phyloP scores from a whole-genome alignment of 1,140 invertebrate species.

The Kradibia gibbosae region DNA sequence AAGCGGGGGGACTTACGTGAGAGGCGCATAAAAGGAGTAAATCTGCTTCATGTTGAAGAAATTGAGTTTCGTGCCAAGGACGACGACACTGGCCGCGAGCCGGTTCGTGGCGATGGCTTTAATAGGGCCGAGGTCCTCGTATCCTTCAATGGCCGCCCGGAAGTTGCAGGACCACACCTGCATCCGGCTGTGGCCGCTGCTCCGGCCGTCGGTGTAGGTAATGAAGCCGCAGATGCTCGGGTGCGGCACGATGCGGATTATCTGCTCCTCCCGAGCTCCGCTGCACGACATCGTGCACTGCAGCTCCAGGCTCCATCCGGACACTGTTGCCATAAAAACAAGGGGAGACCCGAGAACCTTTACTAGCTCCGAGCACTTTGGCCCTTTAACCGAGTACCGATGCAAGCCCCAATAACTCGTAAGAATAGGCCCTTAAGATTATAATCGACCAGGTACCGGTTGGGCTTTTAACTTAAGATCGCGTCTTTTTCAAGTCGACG shows the following conservation, averaged over 20 bases:
- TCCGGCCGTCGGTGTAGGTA: constrained; percentile 43
- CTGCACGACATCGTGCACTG: constrained; percentile 50
- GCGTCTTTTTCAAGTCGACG: too few species aligned
- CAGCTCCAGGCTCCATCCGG: constrained; percentile 49
- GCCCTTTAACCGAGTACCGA: too few species aligned
- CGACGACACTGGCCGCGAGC: constrained; percentile 39
- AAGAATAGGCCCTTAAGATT: too few species aligned
- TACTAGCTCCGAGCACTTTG: background rate
- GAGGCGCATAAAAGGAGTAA: constrained; percentile 55
- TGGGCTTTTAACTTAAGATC: too few species aligned
- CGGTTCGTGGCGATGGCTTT: constrained; percentile 43
- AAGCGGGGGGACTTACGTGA: constrained; percentile 49
- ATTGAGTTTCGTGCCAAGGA: constrained; percentile 49
- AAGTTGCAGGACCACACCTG: constrained; percentile 61
- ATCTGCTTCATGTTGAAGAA: constrained; percentile 56
- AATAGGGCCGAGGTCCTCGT: constrained; percentile 35
- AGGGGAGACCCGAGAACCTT: background rate
- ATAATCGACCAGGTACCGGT: too few species aligned
- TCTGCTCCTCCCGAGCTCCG: constrained; percentile 37
- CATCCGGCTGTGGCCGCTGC: constrained; percentile 38
- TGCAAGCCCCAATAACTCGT: too few species aligned
- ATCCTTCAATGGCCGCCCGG: constrained; percentile 25
- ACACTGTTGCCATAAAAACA: too few species aligned
- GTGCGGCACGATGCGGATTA: constrained; percentile 48
- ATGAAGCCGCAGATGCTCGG: constrained; percentile 57